Evolutionary conservation across 2,113 vertebrate species (phyloP).

Genomic region (Grammomys surdaster): DNA sequence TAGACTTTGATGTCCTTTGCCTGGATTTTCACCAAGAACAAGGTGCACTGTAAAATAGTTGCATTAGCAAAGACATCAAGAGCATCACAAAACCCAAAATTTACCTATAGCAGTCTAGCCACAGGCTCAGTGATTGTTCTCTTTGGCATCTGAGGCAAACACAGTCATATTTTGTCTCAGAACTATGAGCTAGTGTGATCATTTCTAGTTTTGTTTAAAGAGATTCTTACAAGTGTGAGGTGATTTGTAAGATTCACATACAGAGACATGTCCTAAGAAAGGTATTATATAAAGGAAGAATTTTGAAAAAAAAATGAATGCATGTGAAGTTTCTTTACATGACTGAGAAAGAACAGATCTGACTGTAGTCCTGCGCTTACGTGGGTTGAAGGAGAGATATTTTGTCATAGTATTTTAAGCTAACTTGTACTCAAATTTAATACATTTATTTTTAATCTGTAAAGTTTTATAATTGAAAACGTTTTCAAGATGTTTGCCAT

Average conservation of each 20-base stretch:
- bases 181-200: not conserved
- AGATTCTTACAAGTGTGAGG: not conserved
- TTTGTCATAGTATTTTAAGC: not conserved
- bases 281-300: not conserved
- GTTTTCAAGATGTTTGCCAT: not conserved
- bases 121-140: not conserved
- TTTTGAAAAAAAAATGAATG: not conserved
- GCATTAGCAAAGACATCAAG: not conserved
- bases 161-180: not conserved
- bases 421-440: not conserved
- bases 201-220: not conserved
- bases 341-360: not conserved
- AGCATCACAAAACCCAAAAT: not conserved
- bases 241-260: not conserved
- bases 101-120: not conserved
- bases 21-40: not conserved
- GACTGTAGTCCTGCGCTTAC: not conserved
- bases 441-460: not conserved
- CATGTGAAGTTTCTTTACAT: rapidly evolving
- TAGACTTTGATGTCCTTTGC: not conserved
- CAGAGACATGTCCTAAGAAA: not conserved
- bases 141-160: not conserved
- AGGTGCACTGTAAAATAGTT: not conserved
- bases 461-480: not conserved
- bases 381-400: not conserved